Base-by-base conservation (phyloP, 2,888 invertebrate species). In the Meghimatium bilineatum region DNA sequence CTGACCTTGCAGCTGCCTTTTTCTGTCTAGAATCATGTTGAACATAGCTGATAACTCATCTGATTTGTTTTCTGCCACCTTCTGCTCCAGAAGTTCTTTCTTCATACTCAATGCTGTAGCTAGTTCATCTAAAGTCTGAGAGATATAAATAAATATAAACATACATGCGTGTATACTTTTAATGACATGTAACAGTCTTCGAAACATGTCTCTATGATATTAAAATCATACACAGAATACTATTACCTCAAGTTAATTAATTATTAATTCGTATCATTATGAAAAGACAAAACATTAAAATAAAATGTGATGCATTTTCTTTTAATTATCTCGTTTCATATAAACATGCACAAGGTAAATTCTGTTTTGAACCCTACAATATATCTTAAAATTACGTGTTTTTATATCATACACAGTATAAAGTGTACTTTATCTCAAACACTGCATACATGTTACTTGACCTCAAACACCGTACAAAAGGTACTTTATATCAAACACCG, bases 11-110 rank as follows among this genome's bases (percentile, higher is more conserved):
- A 91, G 91, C 77, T 87, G 87, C 52, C 91, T 86, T 86, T 92
- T 92, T 29, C 87, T 85, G 69, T 93, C 92, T 83, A 93, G 87
- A 76, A 93, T 87, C 93, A 93, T 93, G 86, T 93, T 93, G 87
- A 91, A 93, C 93, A 93, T 93, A 83, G 93, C 93, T 5, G 93
- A 93, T 78, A 92, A 85, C 81, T 93, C 93, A 87, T 93, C 93
- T 85, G 92, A 92, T 86, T 91, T 91, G 85, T 89, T 90, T 86
- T 93, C 93, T 74, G 92, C 91, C 29, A 93, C 93, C 10, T 89
- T 90, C 82, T 92, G 90, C 77, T 92, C 91, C 49, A 93, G 88
- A 80, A 90, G 86, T 29, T 91, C 90, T 80, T 89, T 88, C 71
- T 92, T 91, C 85, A 93, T 87, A 67, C 88, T 89, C 86, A 92